These are phyloP conservation scores for Drosophila barbarae DNA, from an alignment of 2,888 invertebrate species.

Conservation along the genomic window DNA sequence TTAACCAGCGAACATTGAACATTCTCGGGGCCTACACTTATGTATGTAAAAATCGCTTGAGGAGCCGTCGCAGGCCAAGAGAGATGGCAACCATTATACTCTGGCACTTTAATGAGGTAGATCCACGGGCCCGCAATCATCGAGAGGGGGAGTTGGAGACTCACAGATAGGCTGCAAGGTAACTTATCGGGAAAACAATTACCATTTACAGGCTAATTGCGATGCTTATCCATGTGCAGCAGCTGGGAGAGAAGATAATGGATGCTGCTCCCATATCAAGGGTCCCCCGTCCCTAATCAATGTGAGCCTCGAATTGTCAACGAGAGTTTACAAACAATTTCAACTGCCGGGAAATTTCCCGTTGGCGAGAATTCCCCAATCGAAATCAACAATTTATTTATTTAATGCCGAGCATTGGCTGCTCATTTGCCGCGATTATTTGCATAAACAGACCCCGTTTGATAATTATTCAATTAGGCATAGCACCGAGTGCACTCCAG, in stretches of 20 bases:
- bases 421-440: slow-evolving; percentile 56
- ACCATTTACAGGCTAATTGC: slow-evolving; percentile 63
- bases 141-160: slow-evolving; percentile 14
- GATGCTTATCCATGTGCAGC: slow-evolving; percentile 56
- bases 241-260: slow-evolving; percentile 19
- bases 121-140: slow-evolving; percentile 8
- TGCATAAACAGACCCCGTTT: slow-evolving; percentile 59
- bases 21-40: slow-evolving; percentile 25
- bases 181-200: slow-evolving; percentile 54
- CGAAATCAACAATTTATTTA: slow-evolving; percentile 42
- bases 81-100: slow-evolving; percentile 23
- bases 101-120: slow-evolving; percentile 41
- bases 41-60: slow-evolving; percentile 32
- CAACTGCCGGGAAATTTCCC: neutral
- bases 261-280: slow-evolving; percentile 5
- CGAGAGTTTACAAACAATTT: slow-evolving; percentile 20
- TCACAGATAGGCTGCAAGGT: slow-evolving; percentile 1
- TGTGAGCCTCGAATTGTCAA: slow-evolving; percentile 23
- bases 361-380: slow-evolving; percentile 4
- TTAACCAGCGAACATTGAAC: slow-evolving; percentile 20
- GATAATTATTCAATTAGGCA: slow-evolving; percentile 71
- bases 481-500: slow-evolving; percentile 38
- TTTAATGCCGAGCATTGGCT: slow-evolving; percentile 46
- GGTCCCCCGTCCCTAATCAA: slow-evolving; percentile 16
- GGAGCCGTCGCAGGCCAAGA: slow-evolving; percentile 6